Base-by-base conservation (phyloP, 2,797 vertebrate species). In the Helostoma temminkii region DNA sequence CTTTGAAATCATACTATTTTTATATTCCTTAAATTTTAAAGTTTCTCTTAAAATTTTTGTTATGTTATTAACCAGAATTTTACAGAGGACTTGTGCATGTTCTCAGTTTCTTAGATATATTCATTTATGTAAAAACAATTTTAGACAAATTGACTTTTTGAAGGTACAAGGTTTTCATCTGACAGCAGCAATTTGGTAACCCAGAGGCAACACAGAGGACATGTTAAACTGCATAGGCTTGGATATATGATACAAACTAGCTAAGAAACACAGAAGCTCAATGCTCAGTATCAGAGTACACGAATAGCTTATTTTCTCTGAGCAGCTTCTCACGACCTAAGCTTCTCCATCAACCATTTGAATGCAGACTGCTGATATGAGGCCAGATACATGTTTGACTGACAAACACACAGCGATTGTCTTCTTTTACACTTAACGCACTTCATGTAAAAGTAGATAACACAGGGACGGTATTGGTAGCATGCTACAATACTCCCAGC, bases 401-500 rank as follows among this genome's bases (percentile, higher is more conserved):
- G 82, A 84, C 66, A 82, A 71, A 89, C 86, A 88, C 81, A 80
- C 78, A 74, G 68, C 11, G 12, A 77, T 68, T 47, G 60, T 89
- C 76, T 87, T 45, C 80, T 90, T 89, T 86, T 83, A 88, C 92
- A 90, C 88, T 72, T 55, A 71, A 75, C 25, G 60, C 86, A 92
- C 90, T 85, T 90, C 71, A 88, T 83, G 87, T 91, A 82, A 87
- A 87, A 86, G 85, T 90, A 87, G 86, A 67, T 73, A 67, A 82
- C 75, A 82, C 65, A n/a, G 75, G 71, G 4, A 65, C 46, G 18
- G 78, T 86, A 79, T 92, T 84, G 91, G 82, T 90, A 93, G 93
- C 95, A 90, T 91, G 88, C 95, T 95, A 92, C 91, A 81, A 88
- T 91, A 89, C 88, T 80, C 81, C 91, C 76, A 68, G 90, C 93